phyloP scores from a whole-genome alignment of 2,888 invertebrate species.

The Drosophila crucigera region DNA sequence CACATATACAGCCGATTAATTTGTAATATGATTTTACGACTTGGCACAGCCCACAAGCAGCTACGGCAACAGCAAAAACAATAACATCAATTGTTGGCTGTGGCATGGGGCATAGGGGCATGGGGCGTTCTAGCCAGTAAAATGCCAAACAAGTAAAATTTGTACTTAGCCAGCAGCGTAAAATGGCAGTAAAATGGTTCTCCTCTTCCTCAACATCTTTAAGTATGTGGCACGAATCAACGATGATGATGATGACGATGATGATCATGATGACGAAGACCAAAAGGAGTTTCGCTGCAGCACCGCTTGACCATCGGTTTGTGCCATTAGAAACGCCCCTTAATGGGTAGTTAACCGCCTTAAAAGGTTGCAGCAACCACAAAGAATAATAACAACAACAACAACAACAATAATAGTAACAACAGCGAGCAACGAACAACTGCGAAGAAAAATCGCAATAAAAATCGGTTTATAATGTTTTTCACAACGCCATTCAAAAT shows the following conservation, averaged over 20 bases:
- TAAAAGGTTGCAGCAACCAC: constrained; percentile 60
- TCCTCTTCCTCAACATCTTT: constrained; percentile 53
- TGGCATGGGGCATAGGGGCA: constrained; percentile 3
- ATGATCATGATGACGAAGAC: background rate
- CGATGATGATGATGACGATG: constrained; percentile 35
- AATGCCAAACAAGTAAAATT: constrained; percentile 55
- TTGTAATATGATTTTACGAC: constrained; percentile 80
- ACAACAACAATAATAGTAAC: constrained; percentile 30
- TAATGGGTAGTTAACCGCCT: constrained; percentile 82
- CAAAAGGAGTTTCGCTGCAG: constrained; percentile 51
- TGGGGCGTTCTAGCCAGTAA: constrained; percentile 10
- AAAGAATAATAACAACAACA: constrained; percentile 5
- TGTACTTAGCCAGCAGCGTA: constrained; percentile 69
- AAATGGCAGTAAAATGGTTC: constrained; percentile 72
- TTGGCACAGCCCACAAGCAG: constrained; percentile 54
- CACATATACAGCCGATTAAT: constrained; percentile 63
- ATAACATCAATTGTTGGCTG: constrained; percentile 37
- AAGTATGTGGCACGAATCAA: constrained; percentile 71
- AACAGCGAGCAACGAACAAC: constrained; percentile 29
- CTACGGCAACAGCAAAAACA: constrained; percentile 34
- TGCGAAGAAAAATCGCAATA: constrained; percentile 60
- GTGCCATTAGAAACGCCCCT: constrained; percentile 80
- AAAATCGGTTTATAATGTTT: constrained; percentile 82
- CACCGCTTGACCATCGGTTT: constrained; percentile 47
- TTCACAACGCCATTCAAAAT: constrained; percentile 79